Evolutionary conservation across 2,888 invertebrate genomes (phyloP), one percentile per base, ranked within the genome.

Genomic region (Pachycephus smyrnensis): DNA sequence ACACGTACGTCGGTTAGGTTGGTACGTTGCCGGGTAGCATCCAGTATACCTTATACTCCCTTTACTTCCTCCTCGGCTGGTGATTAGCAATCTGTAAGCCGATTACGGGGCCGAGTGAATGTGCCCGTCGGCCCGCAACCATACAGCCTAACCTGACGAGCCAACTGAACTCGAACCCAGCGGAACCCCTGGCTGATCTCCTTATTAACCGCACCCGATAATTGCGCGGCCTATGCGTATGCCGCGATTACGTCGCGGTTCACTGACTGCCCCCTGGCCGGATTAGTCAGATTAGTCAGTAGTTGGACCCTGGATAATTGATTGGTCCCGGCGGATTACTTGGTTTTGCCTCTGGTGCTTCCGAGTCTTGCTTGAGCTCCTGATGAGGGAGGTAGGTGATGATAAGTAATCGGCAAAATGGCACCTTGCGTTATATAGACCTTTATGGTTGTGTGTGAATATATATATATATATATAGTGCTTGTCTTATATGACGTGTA

Each of bases 171-270:
- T 77, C 75, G 75, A 83, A 76, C 77, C 81, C 69, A 15, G 35
- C 73, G 31, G 31, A 71, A 71, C 84, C 87, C 85, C 85, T 84
- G 80, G 85, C 81, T 89, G 89, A 91, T 91, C 90, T 91, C 89
- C 91, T 91, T 91, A 91, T 91, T 91, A 91, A 91, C 91, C 91
- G 86, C 91, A 90, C 87, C 86, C 90, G 90, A 87, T 91, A 91
- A 90, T 91, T 90, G 90, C 89, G 83, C 85, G 84, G 82, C 83
- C 87, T 82, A 80, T 81, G 81, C 84, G 88, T 88, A 69, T 86
- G 86, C 84, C 87, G 87, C 89, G 89, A 90, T 90, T 90, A 91
- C 87, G 85, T 86, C 83, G 88, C 89, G 89, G 89, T 86, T 89
- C 90, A 87, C 84, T 90, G 89, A 83, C 82, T 86, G 84, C 86